Conservation (phyloP, 2,888 invertebrate genomes). For the Scaptodrosophila latifasciaeformis region DNA sequence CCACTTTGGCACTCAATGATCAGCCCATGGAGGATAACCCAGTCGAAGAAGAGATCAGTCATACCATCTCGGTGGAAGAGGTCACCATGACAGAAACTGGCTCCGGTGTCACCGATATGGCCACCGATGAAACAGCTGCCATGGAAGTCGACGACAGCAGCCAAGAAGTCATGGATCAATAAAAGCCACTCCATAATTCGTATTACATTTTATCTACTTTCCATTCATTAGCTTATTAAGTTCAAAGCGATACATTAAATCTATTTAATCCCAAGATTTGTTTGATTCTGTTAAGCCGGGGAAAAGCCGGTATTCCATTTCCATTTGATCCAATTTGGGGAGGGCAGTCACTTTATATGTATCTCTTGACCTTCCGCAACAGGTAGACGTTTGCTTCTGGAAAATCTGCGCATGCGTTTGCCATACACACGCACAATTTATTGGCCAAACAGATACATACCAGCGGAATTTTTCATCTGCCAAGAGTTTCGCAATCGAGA, state of each 20-base stretch:
- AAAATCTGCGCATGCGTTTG: slow-evolving; percentile 8
- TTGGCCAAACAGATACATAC: slow-evolving; percentile 46
- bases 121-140: slow-evolving; percentile 70
- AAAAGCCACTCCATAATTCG: too few relatives aligned
- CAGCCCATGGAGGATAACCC: slow-evolving; percentile 66
- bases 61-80: slow-evolving; percentile 53
- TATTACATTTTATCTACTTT: neutral
- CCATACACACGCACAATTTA: slow-evolving; percentile 3
- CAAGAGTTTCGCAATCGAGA: slow-evolving; percentile 3
- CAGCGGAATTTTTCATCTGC: slow-evolving; percentile 47
- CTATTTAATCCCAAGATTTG: too few relatives aligned
- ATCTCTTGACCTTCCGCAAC: slow-evolving; percentile 48
- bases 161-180: slow-evolving; percentile 75
- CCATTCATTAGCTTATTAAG: too few relatives aligned
- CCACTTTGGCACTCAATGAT: slow-evolving; percentile 52
- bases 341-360: too few relatives aligned
- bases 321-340: too few relatives aligned
- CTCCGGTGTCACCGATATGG: slow-evolving; percentile 64
- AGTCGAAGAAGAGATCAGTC: slow-evolving; percentile 50
- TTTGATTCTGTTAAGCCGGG: too few relatives aligned
- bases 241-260: too few relatives aligned
- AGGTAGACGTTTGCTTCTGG: slow-evolving; percentile 52
- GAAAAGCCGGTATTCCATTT: too few relatives aligned
- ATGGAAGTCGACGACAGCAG: slow-evolving; percentile 75
- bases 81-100: slow-evolving; percentile 68